A percentile compares a stretch with the other conserved stretches of the same genome.
Conservation (phyloP, 2,113 vertebrate species). For the Gadus chalcogrammus region DNA sequence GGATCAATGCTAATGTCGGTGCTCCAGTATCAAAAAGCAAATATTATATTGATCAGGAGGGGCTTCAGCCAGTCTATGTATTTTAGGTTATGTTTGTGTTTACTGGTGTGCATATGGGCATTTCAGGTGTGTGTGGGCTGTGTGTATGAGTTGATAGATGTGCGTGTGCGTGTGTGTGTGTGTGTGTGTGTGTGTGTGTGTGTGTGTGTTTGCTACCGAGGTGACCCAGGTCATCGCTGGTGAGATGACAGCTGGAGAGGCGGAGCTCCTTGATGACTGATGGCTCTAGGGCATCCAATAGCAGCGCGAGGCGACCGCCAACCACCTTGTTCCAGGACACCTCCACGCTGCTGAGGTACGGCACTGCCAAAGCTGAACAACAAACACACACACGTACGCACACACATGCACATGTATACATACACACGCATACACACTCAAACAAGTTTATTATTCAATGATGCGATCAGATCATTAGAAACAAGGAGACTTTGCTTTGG, state of each 20-base stretch:
- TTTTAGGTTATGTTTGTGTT: too few species aligned
- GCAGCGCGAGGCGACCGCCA: conserved; percentile 76
- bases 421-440: conserved; percentile 23
- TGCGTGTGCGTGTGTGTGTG: too few species aligned
- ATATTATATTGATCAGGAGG: too few species aligned
- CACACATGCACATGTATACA: conserved; percentile 17
- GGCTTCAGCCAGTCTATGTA: too few species aligned
- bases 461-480: neutral
- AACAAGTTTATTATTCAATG: conserved; percentile 1
- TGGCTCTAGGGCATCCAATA: conserved; percentile 74
- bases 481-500: too few species aligned
- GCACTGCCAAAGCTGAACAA: conserved; percentile 72
- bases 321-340: conserved; percentile 91
- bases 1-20: too few species aligned
- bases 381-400: conserved; percentile 2
- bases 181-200: too few species aligned
- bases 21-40: too few species aligned
- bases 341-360: conserved; percentile 75
- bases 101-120: too few species aligned
- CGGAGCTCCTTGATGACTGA: conserved; percentile 72
- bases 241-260: conserved; percentile 87
- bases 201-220: conserved; percentile 66
- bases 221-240: conserved; percentile 73
- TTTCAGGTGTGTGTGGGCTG: too few species aligned
- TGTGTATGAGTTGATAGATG: too few species aligned